Percentiles rank a stretch among this genome's conserved stretches.
Conservation (phyloP, 1,140 invertebrate genomes). For the Alviniconcha marisindica region DNA sequence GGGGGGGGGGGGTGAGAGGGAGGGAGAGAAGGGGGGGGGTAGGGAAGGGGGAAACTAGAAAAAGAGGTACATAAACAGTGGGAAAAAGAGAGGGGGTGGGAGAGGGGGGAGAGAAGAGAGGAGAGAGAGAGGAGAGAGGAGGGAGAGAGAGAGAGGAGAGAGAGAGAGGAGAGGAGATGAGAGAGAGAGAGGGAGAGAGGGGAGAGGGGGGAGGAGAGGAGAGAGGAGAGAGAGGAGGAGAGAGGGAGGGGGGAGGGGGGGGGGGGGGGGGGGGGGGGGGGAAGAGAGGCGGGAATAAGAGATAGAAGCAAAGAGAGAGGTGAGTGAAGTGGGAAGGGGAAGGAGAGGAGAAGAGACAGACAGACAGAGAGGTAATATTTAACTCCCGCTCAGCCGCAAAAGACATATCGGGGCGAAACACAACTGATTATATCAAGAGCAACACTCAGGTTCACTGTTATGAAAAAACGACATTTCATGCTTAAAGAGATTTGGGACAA, state of each 20-base stretch:
- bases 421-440: too few species aligned
- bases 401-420: too few species aligned
- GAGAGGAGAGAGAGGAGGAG: conserved; percentile 25
- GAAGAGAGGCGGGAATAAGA: too few species aligned
- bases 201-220: neutral
- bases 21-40: neutral
- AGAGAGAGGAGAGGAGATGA: neutral
- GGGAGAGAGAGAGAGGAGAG: neutral
- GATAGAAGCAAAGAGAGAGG: neutral
- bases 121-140: neutral
- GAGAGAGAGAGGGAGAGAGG: conserved; percentile 15
- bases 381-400: too few species aligned
- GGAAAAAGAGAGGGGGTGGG: neutral
- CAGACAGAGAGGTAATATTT: neutral
- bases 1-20: neutral
- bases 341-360: neutral
- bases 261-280: neutral
- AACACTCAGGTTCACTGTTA: too few species aligned
- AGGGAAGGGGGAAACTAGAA: neutral
- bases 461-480: too few species aligned
- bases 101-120: neutral
- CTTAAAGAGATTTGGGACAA: too few species aligned
- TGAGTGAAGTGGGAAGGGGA: neutral
- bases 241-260: conserved; percentile 22
- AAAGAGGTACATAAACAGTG: neutral